Conservation (phyloP, 2,888 invertebrate species). For the Hylaea fasciaria region DNA sequence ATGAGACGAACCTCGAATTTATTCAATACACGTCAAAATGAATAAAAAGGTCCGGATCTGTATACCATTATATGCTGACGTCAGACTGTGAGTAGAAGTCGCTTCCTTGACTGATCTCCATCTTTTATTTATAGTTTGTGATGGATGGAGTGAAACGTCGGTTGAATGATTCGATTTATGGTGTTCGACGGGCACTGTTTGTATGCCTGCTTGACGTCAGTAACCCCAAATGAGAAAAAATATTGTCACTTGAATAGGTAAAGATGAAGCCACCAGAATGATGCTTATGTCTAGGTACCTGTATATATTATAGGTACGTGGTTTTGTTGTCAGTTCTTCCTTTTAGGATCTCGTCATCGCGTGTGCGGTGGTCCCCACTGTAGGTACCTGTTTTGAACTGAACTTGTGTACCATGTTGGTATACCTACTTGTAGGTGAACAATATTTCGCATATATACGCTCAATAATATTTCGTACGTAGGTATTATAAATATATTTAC, state of each 20-base stretch:
- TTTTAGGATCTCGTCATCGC: too few species aligned
- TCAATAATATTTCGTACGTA: too few species aligned
- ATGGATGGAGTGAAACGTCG: slow-evolving; percentile 77
- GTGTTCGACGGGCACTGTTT: slow-evolving; percentile 70
- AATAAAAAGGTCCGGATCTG: slow-evolving; percentile 11
- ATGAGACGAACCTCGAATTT: neutral
- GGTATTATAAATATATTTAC: too few species aligned
- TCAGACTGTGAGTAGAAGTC: slow-evolving; percentile 67
- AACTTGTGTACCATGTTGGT: too few species aligned
- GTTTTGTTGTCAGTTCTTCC: too few species aligned
- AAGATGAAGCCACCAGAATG: slow-evolving; percentile 35
- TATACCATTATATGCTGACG: slow-evolving; percentile 56
- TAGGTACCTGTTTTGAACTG: too few species aligned
- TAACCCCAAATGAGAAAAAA: slow-evolving; percentile 65
- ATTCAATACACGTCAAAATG: neutral
- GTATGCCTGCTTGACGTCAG: slow-evolving; percentile 73
- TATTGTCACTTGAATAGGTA: slow-evolving; percentile 55
- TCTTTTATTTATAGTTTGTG: slow-evolving; percentile 80
- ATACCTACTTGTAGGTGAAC: too few species aligned
- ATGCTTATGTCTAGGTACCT: too few species aligned
- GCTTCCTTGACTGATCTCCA: slow-evolving; percentile 63
- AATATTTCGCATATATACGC: too few species aligned
- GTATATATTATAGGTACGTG: too few species aligned
- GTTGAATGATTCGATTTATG: slow-evolving; percentile 81
- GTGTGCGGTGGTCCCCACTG: too few species aligned